Conservation (phyloP, 2,113 vertebrate genomes). For the Emydocephalus ijimae region DNA sequence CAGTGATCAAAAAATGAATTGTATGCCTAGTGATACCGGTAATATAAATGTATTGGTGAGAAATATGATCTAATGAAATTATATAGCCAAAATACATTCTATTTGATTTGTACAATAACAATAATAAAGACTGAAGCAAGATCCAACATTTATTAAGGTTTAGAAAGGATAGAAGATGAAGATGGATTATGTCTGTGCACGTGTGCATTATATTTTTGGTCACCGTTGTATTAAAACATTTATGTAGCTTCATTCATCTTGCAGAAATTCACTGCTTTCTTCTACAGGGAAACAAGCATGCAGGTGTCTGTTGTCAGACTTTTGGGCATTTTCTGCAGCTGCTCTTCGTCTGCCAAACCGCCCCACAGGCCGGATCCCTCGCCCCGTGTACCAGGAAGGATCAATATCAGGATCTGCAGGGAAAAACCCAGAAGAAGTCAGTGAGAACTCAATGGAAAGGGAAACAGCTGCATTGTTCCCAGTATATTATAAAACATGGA, state of each 20-base stretch:
- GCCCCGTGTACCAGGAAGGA: constrained; percentile 78
- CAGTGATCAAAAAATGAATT: not conserved
- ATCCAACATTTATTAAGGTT: constrained; percentile 35
- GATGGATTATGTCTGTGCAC: not conserved
- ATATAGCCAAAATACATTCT: not conserved
- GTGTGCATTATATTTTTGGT: constrained; percentile 8
- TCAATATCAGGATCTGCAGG: constrained; percentile 74
- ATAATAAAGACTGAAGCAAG: not conserved
- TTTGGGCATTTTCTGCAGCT: not conserved
- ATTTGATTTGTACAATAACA: not conserved
- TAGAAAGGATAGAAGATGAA: not conserved
- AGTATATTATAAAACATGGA: not conserved
- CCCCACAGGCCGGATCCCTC: constrained; percentile 80
- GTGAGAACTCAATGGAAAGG: not conserved
- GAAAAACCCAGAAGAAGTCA: fast-evolving
- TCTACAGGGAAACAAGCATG: constrained; percentile 35
- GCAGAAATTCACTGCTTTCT: not conserved
- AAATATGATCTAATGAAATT: not conserved
- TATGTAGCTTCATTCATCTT: not conserved
- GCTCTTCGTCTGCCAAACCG: constrained; percentile 71
- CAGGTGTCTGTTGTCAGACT: not conserved
- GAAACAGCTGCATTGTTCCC: not conserved
- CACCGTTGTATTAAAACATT: fast-evolving
- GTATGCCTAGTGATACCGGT: not conserved
- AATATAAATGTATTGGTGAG: not conserved